Conservation (phyloP, 2,888 invertebrate species). For the Drosophila leonis region DNA sequence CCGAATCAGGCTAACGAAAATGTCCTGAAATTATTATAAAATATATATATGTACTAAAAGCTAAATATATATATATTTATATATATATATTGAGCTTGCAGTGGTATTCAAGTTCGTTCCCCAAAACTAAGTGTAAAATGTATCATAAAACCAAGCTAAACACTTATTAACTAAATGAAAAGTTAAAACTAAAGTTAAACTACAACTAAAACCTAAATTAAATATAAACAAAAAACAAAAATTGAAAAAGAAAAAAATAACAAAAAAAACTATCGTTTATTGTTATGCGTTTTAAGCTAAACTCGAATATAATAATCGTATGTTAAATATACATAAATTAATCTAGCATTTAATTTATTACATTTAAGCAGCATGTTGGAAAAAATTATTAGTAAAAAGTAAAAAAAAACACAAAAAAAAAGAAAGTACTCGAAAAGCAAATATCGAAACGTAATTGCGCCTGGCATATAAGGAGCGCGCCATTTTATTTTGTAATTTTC, state of each 20-base stretch:
- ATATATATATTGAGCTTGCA: conserved; percentile 28
- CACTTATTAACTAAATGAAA: conserved; percentile 43
- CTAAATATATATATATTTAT: conserved; percentile 19
- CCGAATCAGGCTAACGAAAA: conserved; percentile 23
- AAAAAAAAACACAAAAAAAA: conserved; percentile 34
- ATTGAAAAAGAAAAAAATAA: conserved; percentile 5
- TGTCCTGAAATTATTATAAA: conserved; percentile 54
- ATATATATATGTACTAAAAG: conserved; percentile 3
- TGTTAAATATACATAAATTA: conserved; percentile 67
- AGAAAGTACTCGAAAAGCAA: conserved; percentile 45
- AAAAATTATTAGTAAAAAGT: conserved; percentile 47
- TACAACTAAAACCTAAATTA: conserved; percentile 34
- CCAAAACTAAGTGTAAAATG: conserved; percentile 63
- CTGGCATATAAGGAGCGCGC: conserved; percentile 72
- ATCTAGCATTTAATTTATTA: conserved; percentile 53
- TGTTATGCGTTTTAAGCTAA: conserved; percentile 77
- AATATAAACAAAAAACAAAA: conserved; percentile 14
- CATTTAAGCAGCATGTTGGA: conserved; percentile 65
- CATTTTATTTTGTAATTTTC: conserved; percentile 67
- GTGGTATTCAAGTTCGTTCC: conserved; percentile 65
- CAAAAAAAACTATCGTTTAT: conserved; percentile 64
- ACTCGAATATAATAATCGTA: conserved; percentile 65
- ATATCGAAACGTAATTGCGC: conserved; percentile 63
- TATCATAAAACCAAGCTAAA: conserved; percentile 39
- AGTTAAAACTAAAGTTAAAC: conserved; percentile 29